A percentile compares a stretch with the other conserved stretches of the same genome.
These are phyloP conservation scores for Suncus etruscus DNA, from an alignment of 2,113 vertebrate genomes.

Conservation along the genomic window DNA sequence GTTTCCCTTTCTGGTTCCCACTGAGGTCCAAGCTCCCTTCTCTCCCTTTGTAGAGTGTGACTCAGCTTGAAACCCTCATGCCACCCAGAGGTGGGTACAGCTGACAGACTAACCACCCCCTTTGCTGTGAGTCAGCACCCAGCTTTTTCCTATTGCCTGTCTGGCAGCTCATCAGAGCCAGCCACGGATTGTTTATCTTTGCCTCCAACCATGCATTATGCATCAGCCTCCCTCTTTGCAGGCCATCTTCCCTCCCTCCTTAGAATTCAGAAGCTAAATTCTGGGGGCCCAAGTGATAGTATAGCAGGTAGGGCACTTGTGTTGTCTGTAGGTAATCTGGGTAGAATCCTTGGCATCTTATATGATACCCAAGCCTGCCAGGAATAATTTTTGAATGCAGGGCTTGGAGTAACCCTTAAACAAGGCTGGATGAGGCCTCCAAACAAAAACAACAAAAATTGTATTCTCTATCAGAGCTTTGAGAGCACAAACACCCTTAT, in stretches of 20 bases:
- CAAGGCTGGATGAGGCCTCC: too few species aligned
- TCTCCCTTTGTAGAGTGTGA: slow-evolving; percentile 34
- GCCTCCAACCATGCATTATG: slow-evolving; percentile 82
- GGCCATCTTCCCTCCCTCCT: slow-evolving; percentile 38
- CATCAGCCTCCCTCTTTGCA: slow-evolving; percentile 70
- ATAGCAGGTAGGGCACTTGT: too few species aligned
- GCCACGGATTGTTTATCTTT: slow-evolving; percentile 78
- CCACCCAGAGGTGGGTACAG: background rate
- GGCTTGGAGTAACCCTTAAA: too few species aligned
- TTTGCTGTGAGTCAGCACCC: slow-evolving; percentile 64
- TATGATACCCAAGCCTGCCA: too few species aligned
- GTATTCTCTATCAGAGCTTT: background rate
- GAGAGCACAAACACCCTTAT: background rate
- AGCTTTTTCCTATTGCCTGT: background rate
- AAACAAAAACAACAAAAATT: too few species aligned
- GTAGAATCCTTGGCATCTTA: too few species aligned
- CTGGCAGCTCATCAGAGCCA: slow-evolving; percentile 67
- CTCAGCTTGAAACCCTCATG: slow-evolving; percentile 39
- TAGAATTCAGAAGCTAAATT: background rate
- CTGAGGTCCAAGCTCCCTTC: background rate
- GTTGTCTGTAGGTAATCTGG: too few species aligned
- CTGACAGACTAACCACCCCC: slow-evolving; percentile 71
- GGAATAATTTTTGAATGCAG: too few species aligned
- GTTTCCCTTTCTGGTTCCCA: background rate
- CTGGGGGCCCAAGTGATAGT: too few species aligned